These are phyloP conservation scores for Ophioninae sp. DNA, from an alignment of 2,888 invertebrate genomes.

Conservation along the genomic window DNA sequence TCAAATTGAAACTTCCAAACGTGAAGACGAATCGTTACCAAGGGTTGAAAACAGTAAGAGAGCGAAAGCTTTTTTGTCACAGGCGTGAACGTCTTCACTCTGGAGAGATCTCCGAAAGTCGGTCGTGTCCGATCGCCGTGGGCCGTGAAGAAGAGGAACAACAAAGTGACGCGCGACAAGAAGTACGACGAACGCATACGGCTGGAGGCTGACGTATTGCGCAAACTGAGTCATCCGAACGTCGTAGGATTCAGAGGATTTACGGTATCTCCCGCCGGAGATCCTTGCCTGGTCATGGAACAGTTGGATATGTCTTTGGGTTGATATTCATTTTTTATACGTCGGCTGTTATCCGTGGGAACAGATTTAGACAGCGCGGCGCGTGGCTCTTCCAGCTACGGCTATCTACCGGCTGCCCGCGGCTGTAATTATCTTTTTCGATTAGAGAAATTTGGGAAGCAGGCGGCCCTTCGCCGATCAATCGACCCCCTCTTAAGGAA, in stretches of 20 bases:
- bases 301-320: conserved; percentile 87
- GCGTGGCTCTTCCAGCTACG: too few relatives aligned
- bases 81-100: conserved; percentile 90
- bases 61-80: not conserved
- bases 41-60: not conserved
- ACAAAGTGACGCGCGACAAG: conserved; percentile 77
- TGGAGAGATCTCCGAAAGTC: conserved; percentile 87
- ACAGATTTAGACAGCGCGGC: too few relatives aligned
- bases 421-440: too few relatives aligned
- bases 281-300: conserved; percentile 89
- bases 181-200: conserved; percentile 84
- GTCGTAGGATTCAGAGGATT: conserved; percentile 89
- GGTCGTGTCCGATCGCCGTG: conserved; percentile 90
- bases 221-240: conserved; percentile 89
- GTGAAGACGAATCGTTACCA: not conserved
- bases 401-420: too few relatives aligned
- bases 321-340: conserved; percentile 55
- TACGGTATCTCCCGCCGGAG: conserved; percentile 82
- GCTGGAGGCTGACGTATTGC: conserved; percentile 88
- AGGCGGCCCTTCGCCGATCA: too few relatives aligned
- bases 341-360: too few relatives aligned
- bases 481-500: not conserved
- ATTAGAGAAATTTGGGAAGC: too few relatives aligned
- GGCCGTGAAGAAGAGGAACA: conserved; percentile 90
- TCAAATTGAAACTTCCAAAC: too few relatives aligned